These are phyloP conservation scores for Caradrina clavipalpis DNA, from an alignment of 2,888 invertebrate species.

Conservation along the genomic window DNA sequence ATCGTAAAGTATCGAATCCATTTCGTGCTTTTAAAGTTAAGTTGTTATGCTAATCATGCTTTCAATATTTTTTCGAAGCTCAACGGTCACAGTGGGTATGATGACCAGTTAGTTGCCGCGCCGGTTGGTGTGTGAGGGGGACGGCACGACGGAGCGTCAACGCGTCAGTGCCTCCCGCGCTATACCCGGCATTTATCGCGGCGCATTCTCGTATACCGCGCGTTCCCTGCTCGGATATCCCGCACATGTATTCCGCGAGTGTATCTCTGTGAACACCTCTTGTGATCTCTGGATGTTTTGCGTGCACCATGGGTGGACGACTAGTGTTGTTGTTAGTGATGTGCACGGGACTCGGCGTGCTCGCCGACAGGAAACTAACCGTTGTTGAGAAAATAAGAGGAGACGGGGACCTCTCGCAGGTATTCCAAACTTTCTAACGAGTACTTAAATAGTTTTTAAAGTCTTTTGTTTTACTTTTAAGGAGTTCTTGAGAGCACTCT, in stretches of 20 bases:
- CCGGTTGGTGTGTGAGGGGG: slow-evolving; percentile 77
- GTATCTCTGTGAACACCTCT: slow-evolving; percentile 74
- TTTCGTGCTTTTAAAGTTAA: slow-evolving; percentile 42
- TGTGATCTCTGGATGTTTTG: slow-evolving; percentile 77
- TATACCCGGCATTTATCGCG: slow-evolving; percentile 82
- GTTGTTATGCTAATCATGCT: slow-evolving; percentile 50
- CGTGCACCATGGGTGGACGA: slow-evolving; percentile 80
- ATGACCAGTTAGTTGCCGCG: slow-evolving; percentile 77
- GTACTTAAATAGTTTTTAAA: slow-evolving; percentile 59
- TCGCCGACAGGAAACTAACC: slow-evolving; percentile 86
- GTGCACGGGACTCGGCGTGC: slow-evolving; percentile 75
- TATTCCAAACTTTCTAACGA: slow-evolving; percentile 82
- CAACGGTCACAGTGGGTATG: slow-evolving; percentile 77
- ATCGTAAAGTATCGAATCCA: slow-evolving; percentile 25
- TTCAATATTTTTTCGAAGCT: slow-evolving; percentile 75
- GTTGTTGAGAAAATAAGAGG: slow-evolving; percentile 92
- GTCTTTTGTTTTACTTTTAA: slow-evolving; percentile 52
- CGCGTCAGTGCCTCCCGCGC: slow-evolving; percentile 78
- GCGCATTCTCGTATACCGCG: slow-evolving; percentile 76
- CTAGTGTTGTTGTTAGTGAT: slow-evolving; percentile 85
- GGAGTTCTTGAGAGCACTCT: slow-evolving; percentile 31
- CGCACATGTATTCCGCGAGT: slow-evolving; percentile 82
- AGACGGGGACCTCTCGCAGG: slow-evolving; percentile 93
- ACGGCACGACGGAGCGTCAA: slow-evolving; percentile 75
- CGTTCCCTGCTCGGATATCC: slow-evolving; percentile 66